Base-by-base conservation (phyloP, 2,797 vertebrate genomes). In the Lophius americanus region DNA sequence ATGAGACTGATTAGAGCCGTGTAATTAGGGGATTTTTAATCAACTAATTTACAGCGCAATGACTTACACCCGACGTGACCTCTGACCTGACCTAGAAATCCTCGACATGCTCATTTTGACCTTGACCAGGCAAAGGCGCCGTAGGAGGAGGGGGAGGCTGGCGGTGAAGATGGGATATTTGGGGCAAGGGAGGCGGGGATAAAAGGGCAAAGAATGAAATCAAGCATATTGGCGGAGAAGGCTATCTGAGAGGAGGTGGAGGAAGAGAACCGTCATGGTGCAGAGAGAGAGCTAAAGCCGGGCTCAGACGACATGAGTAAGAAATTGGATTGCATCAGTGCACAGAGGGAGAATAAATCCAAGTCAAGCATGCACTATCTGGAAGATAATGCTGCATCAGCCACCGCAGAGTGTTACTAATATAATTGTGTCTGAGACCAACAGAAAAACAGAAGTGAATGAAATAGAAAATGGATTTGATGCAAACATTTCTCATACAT, bases 21-120 rank as follows among this genome's bases (percentile, higher is more conserved):
- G 84, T 92, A 94, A 94, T 94, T 92, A 92, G 89, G 92, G 23
- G 93, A 94, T 93, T 94, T 93, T 84, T 91, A 93, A 95, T 96
- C 92, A 95, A 92, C 92, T 92, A 91, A 95, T 94, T 95, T 93
- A 91, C 90, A 90, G 71, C 54, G 67, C 89, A 92, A 92, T 90
- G 88, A 86, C 85, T 87, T 78, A 83, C 62, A 79, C 71, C 78
- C 70, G 76, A 44, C 73, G 66, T 46, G 80, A 86, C 75, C 83
- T 81, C 65, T 79, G 88, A 86, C 82, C 81, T 72, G 81, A 86
- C 80, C 85, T 58, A 75, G 51, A 85, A 83, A 88, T 69, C 55
- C 76, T 71, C 43, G 8, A 71, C 60, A 69, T 75, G 68, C 62
- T 79, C 52, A 47, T 53, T 63, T 60, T 63, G 73, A 83, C 85